These are phyloP conservation scores for Melanocharis versteri DNA, from an alignment of 2,113 vertebrate species.

Conservation along the genomic window DNA sequence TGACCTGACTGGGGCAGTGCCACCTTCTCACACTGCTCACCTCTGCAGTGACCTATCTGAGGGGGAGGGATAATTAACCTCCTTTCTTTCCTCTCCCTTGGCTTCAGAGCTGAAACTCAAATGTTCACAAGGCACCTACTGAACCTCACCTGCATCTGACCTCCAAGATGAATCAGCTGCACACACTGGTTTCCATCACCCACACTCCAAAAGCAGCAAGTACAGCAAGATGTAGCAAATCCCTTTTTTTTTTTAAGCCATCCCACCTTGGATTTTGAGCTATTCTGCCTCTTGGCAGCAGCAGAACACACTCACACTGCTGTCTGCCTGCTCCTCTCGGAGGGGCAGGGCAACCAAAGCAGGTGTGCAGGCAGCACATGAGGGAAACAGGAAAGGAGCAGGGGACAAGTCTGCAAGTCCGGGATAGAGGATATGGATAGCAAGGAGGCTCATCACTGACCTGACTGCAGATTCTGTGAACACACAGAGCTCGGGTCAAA, in stretches of 20 bases:
- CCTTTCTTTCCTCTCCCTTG: not conserved
- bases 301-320: not conserved
- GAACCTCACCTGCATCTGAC: not conserved
- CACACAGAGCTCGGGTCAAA: not conserved
- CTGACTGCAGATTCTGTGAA: not conserved
- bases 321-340: not conserved
- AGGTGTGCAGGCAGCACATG: fast-evolving
- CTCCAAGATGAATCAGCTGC: not conserved
- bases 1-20: not conserved
- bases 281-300: not conserved
- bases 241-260: not conserved
- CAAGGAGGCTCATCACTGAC: not conserved
- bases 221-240: not conserved
- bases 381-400: not conserved
- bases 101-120: not conserved
- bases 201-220: not conserved
- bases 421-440: fast-evolving
- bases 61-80: not conserved
- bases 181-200: not conserved
- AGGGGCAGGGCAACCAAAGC: not conserved
- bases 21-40: not conserved
- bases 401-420: not conserved
- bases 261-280: not conserved
- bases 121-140: not conserved
- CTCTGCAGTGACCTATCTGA: not conserved